phyloP scores from a whole-genome alignment of 1,140 invertebrate species.

The Habropoda laboriosa region DNA sequence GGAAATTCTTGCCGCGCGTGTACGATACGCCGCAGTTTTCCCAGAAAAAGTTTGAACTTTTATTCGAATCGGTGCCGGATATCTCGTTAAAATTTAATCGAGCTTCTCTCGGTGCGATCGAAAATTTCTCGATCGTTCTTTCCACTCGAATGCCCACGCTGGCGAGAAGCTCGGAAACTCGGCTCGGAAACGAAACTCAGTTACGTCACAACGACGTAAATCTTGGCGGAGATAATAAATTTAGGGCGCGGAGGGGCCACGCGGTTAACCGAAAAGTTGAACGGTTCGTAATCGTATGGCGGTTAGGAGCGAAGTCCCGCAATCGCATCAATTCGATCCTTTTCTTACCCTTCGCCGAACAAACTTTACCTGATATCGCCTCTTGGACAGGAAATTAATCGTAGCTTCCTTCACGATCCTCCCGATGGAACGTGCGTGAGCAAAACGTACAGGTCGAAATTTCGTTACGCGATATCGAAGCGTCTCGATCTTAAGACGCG shows the following conservation, averaged over 20 bases:
- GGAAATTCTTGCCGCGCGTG: constrained; percentile 28
- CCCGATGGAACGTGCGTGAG: too few relatives aligned
- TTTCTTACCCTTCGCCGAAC: too few relatives aligned
- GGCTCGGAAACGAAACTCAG: not conserved
- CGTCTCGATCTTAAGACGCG: too few relatives aligned
- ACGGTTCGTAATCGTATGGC: not conserved
- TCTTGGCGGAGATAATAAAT: not conserved
- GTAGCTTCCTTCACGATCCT: not conserved
- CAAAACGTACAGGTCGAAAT: too few relatives aligned
- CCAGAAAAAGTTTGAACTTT: not conserved
- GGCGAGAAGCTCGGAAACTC: not conserved
- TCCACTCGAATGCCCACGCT: not conserved
- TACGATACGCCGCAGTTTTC: constrained; percentile 16
- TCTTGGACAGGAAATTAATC: too few relatives aligned
- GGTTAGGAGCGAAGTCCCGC: not conserved
- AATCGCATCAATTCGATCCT: too few relatives aligned
- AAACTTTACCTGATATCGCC: too few relatives aligned
- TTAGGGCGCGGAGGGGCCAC: not conserved
- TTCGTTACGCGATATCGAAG: too few relatives aligned
- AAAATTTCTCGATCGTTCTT: too few relatives aligned
- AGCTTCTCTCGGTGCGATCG: too few relatives aligned
- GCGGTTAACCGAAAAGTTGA: not conserved
- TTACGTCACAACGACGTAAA: not conserved
- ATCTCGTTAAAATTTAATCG: not conserved
- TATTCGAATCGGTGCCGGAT: not conserved